Conservation (phyloP, 2,113 vertebrate species). For the Chlorocebus sabaeus region DNA sequence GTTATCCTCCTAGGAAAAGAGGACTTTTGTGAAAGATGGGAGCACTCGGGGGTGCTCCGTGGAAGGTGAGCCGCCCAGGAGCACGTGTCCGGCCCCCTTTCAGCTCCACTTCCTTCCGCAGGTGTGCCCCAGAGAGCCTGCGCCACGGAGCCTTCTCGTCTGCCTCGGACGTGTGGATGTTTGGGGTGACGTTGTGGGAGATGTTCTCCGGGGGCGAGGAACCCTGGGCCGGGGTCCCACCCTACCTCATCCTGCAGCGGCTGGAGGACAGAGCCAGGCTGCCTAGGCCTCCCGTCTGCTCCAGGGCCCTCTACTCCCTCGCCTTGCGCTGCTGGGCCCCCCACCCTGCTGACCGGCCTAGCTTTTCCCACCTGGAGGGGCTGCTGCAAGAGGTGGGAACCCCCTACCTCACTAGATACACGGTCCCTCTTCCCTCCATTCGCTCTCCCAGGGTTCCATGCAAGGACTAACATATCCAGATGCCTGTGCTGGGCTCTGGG, state of each 20-base stretch:
- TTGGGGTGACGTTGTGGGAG: conserved; percentile 92
- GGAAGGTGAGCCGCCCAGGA: background rate
- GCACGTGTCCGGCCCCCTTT: background rate
- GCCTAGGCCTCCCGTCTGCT: conserved; percentile 86
- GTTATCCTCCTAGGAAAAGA: background rate
- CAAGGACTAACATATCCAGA: background rate
- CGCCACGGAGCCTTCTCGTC: conserved; percentile 90
- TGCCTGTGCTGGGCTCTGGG: background rate
- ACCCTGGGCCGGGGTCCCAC: conserved; percentile 83
- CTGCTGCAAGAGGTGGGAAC: conserved; percentile 87
- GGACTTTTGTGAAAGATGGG: background rate
- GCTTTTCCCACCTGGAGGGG: conserved; percentile 81
- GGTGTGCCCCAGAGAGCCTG: conserved; percentile 93
- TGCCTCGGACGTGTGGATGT: conserved; percentile 94
- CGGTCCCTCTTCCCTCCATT: background rate
- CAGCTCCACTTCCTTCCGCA: conserved; percentile 53
- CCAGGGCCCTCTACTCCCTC: conserved; percentile 85
- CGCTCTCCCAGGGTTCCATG: background rate
- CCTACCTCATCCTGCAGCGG: conserved; percentile 85
- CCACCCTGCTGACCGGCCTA: conserved; percentile 84
- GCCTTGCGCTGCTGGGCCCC: conserved; percentile 89
- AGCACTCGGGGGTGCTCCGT: background rate
- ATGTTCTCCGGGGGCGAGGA: conserved; percentile 94
- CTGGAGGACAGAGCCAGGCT: conserved; percentile 89
- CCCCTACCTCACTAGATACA: background rate